A percentile compares a stretch with the other conserved stretches of the same genome.
phyloP scores from a whole-genome alignment of 2,888 invertebrate species.

The Pyrrhosoma nymphula region DNA sequence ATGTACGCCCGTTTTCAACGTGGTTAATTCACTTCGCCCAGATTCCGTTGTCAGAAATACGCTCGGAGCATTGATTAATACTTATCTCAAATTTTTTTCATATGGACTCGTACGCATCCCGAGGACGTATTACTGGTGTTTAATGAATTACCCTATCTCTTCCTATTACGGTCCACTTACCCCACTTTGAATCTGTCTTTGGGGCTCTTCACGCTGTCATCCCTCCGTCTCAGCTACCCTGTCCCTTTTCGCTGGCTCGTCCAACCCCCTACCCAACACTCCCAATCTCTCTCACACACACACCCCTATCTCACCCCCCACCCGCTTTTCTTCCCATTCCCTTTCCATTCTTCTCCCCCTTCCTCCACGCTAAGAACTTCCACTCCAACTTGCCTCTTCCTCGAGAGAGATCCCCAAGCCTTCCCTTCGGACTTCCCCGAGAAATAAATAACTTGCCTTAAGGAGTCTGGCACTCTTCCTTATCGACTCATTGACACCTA shows the following conservation, averaged over 20 bases:
- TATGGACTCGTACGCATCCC: neutral
- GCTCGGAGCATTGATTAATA: neutral
- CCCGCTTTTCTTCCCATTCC: neutral
- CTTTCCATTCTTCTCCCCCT: neutral
- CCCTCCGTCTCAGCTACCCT: neutral
- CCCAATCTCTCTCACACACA: no score
- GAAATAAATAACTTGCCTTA: slow-evolving; percentile 39
- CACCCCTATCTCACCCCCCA: neutral
- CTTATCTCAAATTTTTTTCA: neutral
- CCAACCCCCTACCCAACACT: no score
- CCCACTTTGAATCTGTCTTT: slow-evolving; percentile 16
- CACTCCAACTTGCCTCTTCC: neutral
- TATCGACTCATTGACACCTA: slow-evolving; percentile 39
- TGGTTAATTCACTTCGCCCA: neutral
- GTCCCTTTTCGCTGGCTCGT: no score
- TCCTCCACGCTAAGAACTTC: neutral
- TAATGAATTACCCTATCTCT: slow-evolving; percentile 21
- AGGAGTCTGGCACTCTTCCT: slow-evolving; percentile 32
- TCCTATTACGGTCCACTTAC: slow-evolving; percentile 7
- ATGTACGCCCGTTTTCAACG: neutral
- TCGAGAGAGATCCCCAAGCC: neutral
- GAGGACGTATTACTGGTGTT: neutral
- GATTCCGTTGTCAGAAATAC: neutral
- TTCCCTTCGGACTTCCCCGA: neutral
- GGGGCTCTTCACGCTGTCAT: neutral